Evolutionary conservation across 2,888 invertebrate species (phyloP), one percentile per base, ranked within the genome.

Genomic region (Globia sparganii): DNA sequence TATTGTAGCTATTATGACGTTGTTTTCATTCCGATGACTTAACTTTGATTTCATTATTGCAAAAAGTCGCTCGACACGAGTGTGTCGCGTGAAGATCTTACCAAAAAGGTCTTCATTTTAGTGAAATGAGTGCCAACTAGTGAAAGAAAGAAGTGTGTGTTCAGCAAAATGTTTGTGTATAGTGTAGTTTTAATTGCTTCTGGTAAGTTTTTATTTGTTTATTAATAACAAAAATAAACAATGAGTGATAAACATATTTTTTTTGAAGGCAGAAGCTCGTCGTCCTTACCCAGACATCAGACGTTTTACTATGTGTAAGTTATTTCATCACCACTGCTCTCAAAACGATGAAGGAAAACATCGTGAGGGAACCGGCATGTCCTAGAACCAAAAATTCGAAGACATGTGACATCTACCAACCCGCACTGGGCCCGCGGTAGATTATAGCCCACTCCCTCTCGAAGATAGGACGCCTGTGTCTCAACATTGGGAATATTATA

Each of bases 171-270:
- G 72, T 43, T 72, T 13, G 40, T 72, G 56, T n/a, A 1, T 56
- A n/a, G 21, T 43, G 0, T 73, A 72, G 72, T 73, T 72, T 73
- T 73, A n/a, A n/a, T 73, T 31, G 18, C 40, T 43, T 43, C 43
- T n/a, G 72, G 72, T 73, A 31, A 73, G 72, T 56, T 18, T 72
- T 56, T 71, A 6, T 34, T 65, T 58, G n/a, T 58, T 28, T 53
- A 25, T 53, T 25, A 18, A 2, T 21, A 49, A 21, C 6, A 21
- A 49, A 25, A 49, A 49, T 25, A 49, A 49, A 49, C 49, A 49
- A 49, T 49, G 8, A 49, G 25, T 25, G 25, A 25, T 25, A 49
- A 49, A 9, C 18, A 46, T 46, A 0, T 6, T 46, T 18, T 46
- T 46, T 18, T 46, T 46, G 18, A 21, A 1, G 46, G 46, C 18